Evolutionary conservation across 2,113 vertebrate genomes (phyloP).

Genomic region (Dryoscopus gambensis): DNA sequence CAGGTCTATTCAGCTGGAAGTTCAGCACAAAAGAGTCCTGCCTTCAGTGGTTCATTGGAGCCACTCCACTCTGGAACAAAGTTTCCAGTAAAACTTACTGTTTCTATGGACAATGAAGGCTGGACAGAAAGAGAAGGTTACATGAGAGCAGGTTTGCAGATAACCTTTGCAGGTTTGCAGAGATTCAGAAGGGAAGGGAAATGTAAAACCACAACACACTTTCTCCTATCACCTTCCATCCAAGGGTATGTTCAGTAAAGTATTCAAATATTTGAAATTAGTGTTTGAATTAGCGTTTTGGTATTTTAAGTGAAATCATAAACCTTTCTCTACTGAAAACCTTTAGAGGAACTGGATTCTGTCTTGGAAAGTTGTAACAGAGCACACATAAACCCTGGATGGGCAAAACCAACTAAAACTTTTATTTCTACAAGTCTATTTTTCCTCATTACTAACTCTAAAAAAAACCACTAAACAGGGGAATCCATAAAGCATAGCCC

Average conservation of each 20-base stretch:
- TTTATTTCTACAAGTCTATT: background rate
- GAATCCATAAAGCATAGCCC: background rate
- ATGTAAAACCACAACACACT: background rate
- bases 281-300: background rate
- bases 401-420: background rate
- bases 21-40: background rate
- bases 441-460: background rate
- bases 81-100: background rate
- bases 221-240: background rate
- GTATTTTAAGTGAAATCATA: background rate
- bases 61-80: background rate
- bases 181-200: background rate
- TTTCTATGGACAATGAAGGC: background rate
- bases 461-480: background rate
- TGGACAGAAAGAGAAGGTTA: background rate
- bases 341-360: background rate
- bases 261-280: background rate
- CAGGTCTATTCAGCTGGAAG: background rate
- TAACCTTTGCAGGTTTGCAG: background rate
- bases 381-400: background rate
- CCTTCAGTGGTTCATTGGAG: background rate
- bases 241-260: background rate
- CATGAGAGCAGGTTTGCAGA: background rate
- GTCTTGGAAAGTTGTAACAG: background rate
- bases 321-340: background rate